Conservation (phyloP, 2,113 vertebrate genomes). For the Mormyrus iriodes region DNA sequence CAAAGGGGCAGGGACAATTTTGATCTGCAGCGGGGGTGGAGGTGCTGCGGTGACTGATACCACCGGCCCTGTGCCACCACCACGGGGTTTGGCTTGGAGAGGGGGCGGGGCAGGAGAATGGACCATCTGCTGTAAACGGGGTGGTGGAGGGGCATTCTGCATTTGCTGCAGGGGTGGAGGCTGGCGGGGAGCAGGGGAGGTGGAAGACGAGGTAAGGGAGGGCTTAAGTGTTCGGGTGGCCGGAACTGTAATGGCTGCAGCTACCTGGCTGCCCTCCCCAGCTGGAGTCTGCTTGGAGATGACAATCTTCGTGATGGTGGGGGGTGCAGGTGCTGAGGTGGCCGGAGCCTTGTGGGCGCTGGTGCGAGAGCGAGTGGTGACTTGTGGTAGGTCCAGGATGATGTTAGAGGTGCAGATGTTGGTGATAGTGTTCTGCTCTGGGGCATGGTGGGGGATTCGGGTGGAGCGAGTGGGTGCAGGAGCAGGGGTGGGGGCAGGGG, state of each 20-base stretch:
- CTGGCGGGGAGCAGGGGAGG: conserved; percentile 61
- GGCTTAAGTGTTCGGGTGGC: conserved; percentile 48
- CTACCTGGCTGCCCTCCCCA: conserved; percentile 43
- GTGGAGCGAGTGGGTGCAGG: conserved; percentile 29
- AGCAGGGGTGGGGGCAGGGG: neutral
- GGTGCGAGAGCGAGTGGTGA: conserved; percentile 61
- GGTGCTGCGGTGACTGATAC: conserved; percentile 43
- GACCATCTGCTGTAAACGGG: conserved; percentile 64
- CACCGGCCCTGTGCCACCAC: conserved; percentile 44
- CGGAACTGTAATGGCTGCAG: conserved; percentile 62
- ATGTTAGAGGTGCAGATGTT: conserved; percentile 73
- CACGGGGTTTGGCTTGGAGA: conserved; percentile 62
- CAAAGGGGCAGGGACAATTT: conserved; percentile 61
- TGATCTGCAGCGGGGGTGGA: conserved; percentile 78
- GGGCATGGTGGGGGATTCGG: conserved; percentile 53
- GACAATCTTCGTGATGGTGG: conserved; percentile 75
- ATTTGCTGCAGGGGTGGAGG: conserved; percentile 78
- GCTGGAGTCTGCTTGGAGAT: conserved; percentile 68
- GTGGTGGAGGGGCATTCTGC: conserved; percentile 64
- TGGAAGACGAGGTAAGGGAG: conserved; percentile 49
- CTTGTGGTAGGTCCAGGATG: conserved; percentile 65
- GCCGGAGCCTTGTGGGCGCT: conserved; percentile 55
- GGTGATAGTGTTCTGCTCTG: conserved; percentile 68
- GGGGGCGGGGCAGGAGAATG: conserved; percentile 59
- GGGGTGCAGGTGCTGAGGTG: conserved; percentile 28